Percentiles rank a stretch among this genome's conserved stretches.
These are phyloP conservation scores for Eubasilissa regina DNA, from an alignment of 1,140 invertebrate species.

Conservation along the genomic window DNA sequence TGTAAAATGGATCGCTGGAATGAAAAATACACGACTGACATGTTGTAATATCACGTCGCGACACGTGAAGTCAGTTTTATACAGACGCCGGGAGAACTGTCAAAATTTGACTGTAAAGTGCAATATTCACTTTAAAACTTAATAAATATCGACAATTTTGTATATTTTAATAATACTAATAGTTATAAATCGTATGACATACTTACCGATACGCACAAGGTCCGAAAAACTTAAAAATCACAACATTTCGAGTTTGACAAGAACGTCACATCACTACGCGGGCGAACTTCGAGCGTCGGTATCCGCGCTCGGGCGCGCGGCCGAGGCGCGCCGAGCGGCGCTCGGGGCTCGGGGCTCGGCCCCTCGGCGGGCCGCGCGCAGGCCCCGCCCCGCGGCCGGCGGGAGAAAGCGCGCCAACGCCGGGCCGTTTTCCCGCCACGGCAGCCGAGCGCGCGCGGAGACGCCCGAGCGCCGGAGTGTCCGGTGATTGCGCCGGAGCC, in stretches of 20 bases:
- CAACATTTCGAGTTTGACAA: conserved; percentile 11
- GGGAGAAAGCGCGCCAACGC: conserved; percentile 45
- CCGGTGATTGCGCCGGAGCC: conserved; percentile 53
- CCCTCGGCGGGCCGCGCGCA: conserved; percentile 38
- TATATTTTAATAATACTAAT: background rate
- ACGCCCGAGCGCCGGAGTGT: conserved; percentile 43
- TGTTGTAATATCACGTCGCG: conserved; percentile 11
- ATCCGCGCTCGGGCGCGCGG: conserved; percentile 4
- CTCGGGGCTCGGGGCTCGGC: conserved; percentile 46
- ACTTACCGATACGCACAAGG: conserved; percentile 3
- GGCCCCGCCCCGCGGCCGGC: conserved; percentile 48
- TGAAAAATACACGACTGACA: conserved; percentile 28
- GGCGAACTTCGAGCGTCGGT: conserved; percentile 34
- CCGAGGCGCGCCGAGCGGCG: conserved; percentile 29
- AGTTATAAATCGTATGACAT: conserved; percentile 9
- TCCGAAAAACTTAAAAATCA: conserved; percentile 14
- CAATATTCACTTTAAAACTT: too few relatives aligned
- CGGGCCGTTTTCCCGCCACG: conserved; percentile 48
- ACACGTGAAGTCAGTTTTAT: conserved; percentile 26
- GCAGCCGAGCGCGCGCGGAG: conserved; percentile 48
- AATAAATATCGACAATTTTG: background rate
- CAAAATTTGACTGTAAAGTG: conserved; percentile 13
- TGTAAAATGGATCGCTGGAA: background rate
- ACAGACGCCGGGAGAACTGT: conserved; percentile 54
- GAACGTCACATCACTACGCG: conserved; percentile 33